phyloP scores from a whole-genome alignment of 2,888 invertebrate genomes.

The Acronicta psi region DNA sequence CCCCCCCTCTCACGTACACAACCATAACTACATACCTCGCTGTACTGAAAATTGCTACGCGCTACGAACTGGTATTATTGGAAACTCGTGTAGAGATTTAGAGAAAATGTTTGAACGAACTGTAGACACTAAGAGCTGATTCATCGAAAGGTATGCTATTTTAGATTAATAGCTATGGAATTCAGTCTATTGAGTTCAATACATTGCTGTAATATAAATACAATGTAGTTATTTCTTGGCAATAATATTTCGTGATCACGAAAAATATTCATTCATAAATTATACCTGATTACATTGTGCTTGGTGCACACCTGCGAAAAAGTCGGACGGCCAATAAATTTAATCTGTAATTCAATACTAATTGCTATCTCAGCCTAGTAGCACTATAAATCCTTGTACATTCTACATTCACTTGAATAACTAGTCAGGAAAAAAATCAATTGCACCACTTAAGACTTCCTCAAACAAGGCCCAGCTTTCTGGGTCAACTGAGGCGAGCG shows the following conservation, averaged over 20 bases:
- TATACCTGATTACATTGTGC: neutral
- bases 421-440: slow-evolving; percentile 38
- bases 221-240: too few relatives aligned
- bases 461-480: slow-evolving; percentile 47
- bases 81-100: slow-evolving; percentile 10
- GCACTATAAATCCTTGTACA: neutral
- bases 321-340: neutral
- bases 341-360: too few relatives aligned
- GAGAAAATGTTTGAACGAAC: slow-evolving; percentile 3
- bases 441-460: slow-evolving; percentile 52
- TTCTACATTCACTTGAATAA: slow-evolving; percentile 22
- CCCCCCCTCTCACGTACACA: slow-evolving; percentile 27
- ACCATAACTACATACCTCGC: slow-evolving; percentile 17
- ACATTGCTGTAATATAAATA: too few relatives aligned
- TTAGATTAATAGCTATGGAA: neutral
- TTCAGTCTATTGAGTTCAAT: neutral
- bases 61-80: slow-evolving; percentile 24
- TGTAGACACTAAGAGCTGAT: slow-evolving; percentile 1
- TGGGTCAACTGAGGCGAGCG: slow-evolving; percentile 51
- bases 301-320: neutral
- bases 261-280: neutral
- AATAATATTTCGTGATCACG: too few relatives aligned
- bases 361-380: slow-evolving; percentile 2
- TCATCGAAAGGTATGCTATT: neutral
- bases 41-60: slow-evolving; percentile 45